Evolutionary conservation across 35 echinoderm and acorn worm species (phyloP).

Genomic region (Apostichopus californicus): DNA sequence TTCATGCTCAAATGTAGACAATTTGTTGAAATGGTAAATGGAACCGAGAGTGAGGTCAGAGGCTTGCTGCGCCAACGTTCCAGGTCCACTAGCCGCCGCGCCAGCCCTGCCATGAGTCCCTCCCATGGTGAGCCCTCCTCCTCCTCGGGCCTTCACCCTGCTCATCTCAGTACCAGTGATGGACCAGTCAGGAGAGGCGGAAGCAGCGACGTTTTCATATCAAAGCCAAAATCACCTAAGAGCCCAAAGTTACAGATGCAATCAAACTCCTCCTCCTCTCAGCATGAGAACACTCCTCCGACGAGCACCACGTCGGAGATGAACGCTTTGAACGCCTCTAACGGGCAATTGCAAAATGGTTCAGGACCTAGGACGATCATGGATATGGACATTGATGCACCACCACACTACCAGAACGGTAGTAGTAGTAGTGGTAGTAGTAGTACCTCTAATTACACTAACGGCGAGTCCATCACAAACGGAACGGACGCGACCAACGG

Average conservation of each 20-base stretch:
- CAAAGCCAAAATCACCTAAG: slow-evolving; percentile 70
- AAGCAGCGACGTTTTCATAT: slow-evolving; percentile 61
- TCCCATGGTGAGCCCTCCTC: slow-evolving; percentile 66
- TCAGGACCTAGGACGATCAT: slow-evolving; percentile 40
- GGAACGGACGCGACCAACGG: slow-evolving; percentile 69
- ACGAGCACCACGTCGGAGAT: slow-evolving; percentile 68
- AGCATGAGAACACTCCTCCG: slow-evolving; percentile 18
- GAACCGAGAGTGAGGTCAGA: slow-evolving; percentile 94
- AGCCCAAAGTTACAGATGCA: slow-evolving; percentile 75
- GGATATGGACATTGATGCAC: slow-evolving; percentile 80
- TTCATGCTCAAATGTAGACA: slow-evolving; percentile 99
- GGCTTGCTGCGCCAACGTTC: slow-evolving; percentile 69
- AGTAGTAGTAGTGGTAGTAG: background rate
- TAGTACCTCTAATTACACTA: slow-evolving; percentile 44
- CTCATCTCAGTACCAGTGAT: slow-evolving; percentile 63
- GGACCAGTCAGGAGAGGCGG: slow-evolving; percentile 42
- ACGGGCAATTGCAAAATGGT: slow-evolving; percentile 89
- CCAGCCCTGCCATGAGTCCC: slow-evolving; percentile 95
- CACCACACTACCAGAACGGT: slow-evolving; percentile 41
- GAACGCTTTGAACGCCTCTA: slow-evolving; percentile 80
- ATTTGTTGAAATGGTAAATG: slow-evolving; percentile 99
- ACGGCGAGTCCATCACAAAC: slow-evolving; percentile 56
- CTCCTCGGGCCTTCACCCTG: slow-evolving; percentile 4
- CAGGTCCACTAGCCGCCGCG: slow-evolving; percentile 71
- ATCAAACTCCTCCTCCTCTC: slow-evolving; percentile 34